Percentiles rank a stretch among this genome's conserved stretches.
Evolutionary conservation across 2,797 vertebrate genomes (phyloP).

Genomic region (Alosa sapidissima): DNA sequence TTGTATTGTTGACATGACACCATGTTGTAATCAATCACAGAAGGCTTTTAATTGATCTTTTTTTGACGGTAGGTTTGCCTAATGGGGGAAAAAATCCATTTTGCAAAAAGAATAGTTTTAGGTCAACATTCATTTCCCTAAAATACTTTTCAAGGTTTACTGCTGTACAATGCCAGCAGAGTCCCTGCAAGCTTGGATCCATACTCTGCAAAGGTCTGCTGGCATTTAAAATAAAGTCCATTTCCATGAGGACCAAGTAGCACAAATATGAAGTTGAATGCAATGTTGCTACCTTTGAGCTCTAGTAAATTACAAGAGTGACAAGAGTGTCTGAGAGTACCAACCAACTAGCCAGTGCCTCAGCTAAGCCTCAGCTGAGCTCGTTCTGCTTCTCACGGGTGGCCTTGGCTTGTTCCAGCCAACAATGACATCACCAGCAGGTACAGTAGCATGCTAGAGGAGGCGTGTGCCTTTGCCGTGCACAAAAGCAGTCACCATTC

Average conservation of each 20-base stretch:
- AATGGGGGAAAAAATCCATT: slow-evolving; percentile 7
- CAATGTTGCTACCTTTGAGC: background rate
- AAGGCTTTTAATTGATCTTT: slow-evolving; percentile 10
- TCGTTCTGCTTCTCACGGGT: too few species aligned
- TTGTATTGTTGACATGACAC: background rate
- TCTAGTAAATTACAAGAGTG: background rate
- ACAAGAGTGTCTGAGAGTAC: too few species aligned
- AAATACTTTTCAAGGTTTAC: background rate
- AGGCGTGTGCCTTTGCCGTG: too few species aligned
- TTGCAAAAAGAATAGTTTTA: background rate
- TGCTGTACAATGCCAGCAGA: background rate
- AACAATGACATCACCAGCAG: too few species aligned
- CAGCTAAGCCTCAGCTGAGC: too few species aligned
- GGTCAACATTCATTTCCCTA: background rate
- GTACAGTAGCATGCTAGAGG: too few species aligned
- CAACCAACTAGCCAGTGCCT: too few species aligned
- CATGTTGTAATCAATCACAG: background rate
- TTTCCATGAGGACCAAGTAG: background rate
- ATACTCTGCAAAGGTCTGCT: background rate
- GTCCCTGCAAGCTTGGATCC: too few species aligned
- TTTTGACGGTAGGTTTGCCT: background rate
- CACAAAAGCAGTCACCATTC: background rate
- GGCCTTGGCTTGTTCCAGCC: too few species aligned
- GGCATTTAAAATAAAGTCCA: background rate
- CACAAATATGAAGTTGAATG: background rate